Evolutionary conservation across 2,888 invertebrate species (phyloP), one percentile per base, ranked within the genome.

Genomic region (Mythimna pallens): DNA sequence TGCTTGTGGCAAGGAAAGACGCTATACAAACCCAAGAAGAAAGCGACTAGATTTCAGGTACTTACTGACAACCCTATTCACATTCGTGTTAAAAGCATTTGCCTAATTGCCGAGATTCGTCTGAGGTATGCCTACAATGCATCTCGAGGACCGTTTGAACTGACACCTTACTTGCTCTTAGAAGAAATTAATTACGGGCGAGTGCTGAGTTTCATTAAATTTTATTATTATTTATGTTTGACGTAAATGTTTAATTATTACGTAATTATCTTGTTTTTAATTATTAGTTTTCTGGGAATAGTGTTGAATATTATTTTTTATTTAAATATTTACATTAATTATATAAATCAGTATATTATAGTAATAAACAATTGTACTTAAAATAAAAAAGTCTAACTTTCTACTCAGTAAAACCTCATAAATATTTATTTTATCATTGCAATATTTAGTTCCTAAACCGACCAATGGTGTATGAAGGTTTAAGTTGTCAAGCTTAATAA

Each of bases 21-120:
- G n/a, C 6, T 3, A 34, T 36, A 10, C 34, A 34, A 67, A 36
- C 14, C 30, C 30, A 40, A 54, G 6, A 3, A 58, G 30, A 25
- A 57, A 70, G 12, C 7, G 55, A n/a, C 40, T 36, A 57, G 9
- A 54, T 57, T 36, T 14, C 30, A 22, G 65, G 50, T 71, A 59
- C 4, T 59, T 36, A 50, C 81, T 47, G 82, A 63, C 84, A 83
- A 34, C 87, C 86, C 86, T 87, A 81, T 75, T 59, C 82, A 84
- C 83, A 81, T 84, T 82, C 86, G 81, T 85, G 88, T 86, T 90
- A 87, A 90, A 90, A 90, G 90, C 91, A 90, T 92, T 90, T 89
- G 87, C 89, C 87, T 92, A 92, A 92, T 92, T 91, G 90, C 88
- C 71, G 79, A 91, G 91, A 92, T 92, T 92, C 91, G 90, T 92